Evolutionary conservation across 2,113 vertebrate species (phyloP).

Genomic region (Hyaena hyaena): DNA sequence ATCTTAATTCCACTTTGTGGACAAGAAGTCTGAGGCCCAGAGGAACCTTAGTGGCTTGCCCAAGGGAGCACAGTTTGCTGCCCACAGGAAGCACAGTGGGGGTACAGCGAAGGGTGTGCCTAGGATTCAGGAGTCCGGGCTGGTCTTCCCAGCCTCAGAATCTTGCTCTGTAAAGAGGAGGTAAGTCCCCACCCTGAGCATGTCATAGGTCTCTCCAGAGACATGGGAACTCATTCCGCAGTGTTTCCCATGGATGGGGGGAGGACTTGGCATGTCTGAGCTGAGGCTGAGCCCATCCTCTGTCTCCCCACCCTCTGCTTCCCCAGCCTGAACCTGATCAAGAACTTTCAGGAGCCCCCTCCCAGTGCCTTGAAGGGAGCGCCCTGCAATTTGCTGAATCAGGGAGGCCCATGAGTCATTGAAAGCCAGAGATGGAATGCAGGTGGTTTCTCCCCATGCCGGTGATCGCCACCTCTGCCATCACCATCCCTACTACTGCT

Average conservation of each 20-base stretch:
- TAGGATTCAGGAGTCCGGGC: neutral
- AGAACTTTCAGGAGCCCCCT: neutral
- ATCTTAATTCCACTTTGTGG: neutral
- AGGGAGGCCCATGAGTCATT: constrained; percentile 39
- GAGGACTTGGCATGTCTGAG: constrained; percentile 5
- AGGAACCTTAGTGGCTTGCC: neutral
- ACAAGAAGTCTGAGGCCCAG: neutral
- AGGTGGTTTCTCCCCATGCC: neutral
- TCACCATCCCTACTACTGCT: neutral
- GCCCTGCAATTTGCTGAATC: constrained; percentile 37
- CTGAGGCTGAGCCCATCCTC: neutral
- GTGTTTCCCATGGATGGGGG: constrained; percentile 36
- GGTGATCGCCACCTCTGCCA: neutral
- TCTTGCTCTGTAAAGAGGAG: neutral
- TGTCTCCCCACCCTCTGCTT: neutral
- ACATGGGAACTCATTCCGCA: constrained; percentile 4
- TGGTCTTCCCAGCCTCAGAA: neutral
- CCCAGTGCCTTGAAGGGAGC: constrained; percentile 8
- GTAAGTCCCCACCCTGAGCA: neutral
- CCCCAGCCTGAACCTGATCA: neutral
- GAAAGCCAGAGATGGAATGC: neutral
- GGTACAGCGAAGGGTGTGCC: accelerated
- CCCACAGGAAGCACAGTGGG: neutral
- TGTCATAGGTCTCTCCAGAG: neutral
- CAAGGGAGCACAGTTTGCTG: neutral